Percentiles rank a stretch among this genome's conserved stretches.
phyloP scores from a whole-genome alignment of 2,113 vertebrate species.

The Zeus faber region DNA sequence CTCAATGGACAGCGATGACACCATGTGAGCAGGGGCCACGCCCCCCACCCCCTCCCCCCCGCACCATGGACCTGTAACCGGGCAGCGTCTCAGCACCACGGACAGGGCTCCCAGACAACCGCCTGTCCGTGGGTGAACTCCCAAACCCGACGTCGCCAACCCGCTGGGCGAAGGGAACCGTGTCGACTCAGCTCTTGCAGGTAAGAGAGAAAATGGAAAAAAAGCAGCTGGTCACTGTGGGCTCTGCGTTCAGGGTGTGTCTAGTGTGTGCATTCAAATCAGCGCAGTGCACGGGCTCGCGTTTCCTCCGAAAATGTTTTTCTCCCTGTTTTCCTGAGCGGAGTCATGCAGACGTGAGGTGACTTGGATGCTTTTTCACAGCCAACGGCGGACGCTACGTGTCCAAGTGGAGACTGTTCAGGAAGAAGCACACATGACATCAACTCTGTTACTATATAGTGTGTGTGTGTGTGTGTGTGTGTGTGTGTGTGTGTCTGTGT shows the following conservation, averaged over 20 bases:
- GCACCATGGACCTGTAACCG: not conserved
- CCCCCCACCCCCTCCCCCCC: not conserved
- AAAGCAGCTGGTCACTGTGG: too few relatives aligned
- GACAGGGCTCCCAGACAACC: not conserved
- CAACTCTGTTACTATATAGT: too few relatives aligned
- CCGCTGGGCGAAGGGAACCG: not conserved
- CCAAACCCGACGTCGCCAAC: not conserved
- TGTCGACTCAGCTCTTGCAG: not conserved
- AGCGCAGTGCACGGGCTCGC: too few relatives aligned
- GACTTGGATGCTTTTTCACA: too few relatives aligned
- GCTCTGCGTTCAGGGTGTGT: not conserved
- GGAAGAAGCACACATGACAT: too few relatives aligned
- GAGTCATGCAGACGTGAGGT: too few relatives aligned
- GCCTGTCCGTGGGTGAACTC: not conserved
- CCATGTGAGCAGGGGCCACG: not conserved
- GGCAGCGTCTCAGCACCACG: not conserved
- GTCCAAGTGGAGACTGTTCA: too few relatives aligned
- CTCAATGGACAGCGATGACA: too few relatives aligned
- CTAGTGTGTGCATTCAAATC: not conserved
- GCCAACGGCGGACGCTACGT: too few relatives aligned
- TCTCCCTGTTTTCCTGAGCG: not conserved
- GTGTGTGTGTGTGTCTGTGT: too few relatives aligned
- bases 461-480: too few relatives aligned
- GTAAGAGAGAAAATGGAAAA: too few relatives aligned
- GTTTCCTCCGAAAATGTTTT: not conserved